Evolutionary conservation across 2,888 invertebrate species (phyloP).

Genomic region (Anthophora plumipes): DNA sequence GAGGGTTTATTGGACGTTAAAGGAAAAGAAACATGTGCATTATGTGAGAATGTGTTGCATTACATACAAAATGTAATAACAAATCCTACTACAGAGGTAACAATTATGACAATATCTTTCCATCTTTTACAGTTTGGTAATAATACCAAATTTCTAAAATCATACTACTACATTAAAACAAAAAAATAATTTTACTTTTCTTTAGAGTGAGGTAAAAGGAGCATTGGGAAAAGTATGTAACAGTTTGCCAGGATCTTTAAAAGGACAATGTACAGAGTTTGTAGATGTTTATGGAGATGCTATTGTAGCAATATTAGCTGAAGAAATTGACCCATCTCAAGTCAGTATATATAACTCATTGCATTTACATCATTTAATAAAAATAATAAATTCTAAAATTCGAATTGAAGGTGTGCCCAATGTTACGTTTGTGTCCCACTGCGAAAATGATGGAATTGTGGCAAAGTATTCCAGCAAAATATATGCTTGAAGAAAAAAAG

Average conservation of each 20-base stretch:
- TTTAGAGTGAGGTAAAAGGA: conserved; percentile 89
- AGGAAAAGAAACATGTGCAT: conserved; percentile 88
- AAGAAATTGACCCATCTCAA: conserved; percentile 91
- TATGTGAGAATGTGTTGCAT: conserved; percentile 94
- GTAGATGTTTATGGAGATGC: conserved; percentile 92
- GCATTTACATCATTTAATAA: not conserved
- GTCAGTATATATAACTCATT: conserved; percentile 83
- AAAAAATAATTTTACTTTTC: conserved; percentile 85
- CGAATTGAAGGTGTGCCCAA: conserved; percentile 88
- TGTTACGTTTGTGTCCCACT: conserved; percentile 89
- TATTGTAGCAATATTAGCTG: conserved; percentile 91
- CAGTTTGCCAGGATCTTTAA: conserved; percentile 88
- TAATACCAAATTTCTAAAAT: not conserved
- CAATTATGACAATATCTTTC: not conserved
- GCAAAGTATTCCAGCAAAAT: conserved; percentile 82
- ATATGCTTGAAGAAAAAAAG: conserved; percentile 85
- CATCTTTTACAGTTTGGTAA: not conserved
- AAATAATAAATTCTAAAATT: not conserved
- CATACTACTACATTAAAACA: not conserved
- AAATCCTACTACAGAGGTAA: conserved; percentile 88
- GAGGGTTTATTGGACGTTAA: conserved; percentile 79
- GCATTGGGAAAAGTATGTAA: conserved; percentile 90
- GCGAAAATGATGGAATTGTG: conserved; percentile 83
- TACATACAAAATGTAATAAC: conserved; percentile 91
- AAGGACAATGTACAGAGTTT: conserved; percentile 90